Percentiles rank a stretch among this genome's conserved stretches.
Conservation (phyloP, 2,888 invertebrate species). For the Acronicta aceris region DNA sequence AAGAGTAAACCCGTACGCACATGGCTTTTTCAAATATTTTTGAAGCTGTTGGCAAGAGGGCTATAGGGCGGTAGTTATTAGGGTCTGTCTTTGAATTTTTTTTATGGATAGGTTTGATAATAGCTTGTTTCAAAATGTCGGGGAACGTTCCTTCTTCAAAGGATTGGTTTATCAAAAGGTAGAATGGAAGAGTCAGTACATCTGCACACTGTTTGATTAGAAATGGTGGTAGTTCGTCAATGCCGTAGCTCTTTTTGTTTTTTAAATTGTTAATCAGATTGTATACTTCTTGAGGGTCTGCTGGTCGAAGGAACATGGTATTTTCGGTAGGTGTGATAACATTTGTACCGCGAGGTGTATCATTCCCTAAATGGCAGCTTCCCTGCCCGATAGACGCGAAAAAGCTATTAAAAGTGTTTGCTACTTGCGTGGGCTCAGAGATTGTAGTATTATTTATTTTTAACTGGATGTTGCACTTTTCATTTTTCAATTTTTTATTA, state of each 20-base stretch:
- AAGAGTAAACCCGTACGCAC: too few relatives aligned
- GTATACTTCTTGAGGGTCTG: not conserved
- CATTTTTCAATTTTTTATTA: too few relatives aligned
- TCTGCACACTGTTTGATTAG: constrained; percentile 1
- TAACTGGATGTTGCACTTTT: too few relatives aligned
- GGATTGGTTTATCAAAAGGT: not conserved
- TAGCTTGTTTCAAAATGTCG: too few relatives aligned
- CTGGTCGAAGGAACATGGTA: not conserved
- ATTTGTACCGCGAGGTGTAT: too few relatives aligned
- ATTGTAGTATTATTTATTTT: too few relatives aligned
- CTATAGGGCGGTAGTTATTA: not conserved
- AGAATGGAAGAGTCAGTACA: not conserved
- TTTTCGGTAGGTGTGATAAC: not conserved
- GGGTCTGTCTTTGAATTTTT: not conserved
- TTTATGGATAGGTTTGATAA: not conserved
- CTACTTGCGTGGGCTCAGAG: too few relatives aligned
- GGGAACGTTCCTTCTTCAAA: constrained; percentile 1
- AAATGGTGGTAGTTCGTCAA: not conserved
- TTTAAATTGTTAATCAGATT: not conserved
- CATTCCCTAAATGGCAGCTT: too few relatives aligned
- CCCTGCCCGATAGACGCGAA: too few relatives aligned
- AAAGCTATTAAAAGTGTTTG: too few relatives aligned
- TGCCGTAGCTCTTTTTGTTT: not conserved
- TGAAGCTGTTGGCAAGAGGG: not conserved
- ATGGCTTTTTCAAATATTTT: too few relatives aligned